Evolutionary conservation across 2,113 vertebrate species (phyloP).

Genomic region (Myotis brandtii): DNA sequence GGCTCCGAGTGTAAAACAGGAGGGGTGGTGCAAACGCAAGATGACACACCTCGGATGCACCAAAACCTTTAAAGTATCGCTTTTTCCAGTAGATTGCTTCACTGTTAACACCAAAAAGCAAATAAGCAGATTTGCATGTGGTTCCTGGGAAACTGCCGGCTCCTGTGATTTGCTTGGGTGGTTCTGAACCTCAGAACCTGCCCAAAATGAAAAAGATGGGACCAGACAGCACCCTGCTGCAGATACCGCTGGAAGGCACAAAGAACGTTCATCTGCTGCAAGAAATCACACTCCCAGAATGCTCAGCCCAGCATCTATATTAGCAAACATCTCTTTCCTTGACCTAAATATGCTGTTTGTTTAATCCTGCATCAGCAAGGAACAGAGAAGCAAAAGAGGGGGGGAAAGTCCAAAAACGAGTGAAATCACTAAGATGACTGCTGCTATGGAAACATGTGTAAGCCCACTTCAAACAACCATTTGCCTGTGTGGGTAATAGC

Average conservation of each 20-base stretch:
- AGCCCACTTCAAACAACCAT: constrained; percentile 76
- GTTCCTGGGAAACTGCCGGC: constrained; percentile 68
- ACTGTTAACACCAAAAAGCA: constrained; percentile 56
- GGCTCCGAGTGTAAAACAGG: constrained; percentile 78
- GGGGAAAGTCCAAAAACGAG: constrained; percentile 40
- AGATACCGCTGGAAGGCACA: constrained; percentile 89
- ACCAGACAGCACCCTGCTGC: constrained; percentile 86
- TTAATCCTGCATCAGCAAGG: constrained; percentile 76
- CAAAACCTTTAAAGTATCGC: constrained; percentile 50
- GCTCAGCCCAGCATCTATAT: constrained; percentile 85
- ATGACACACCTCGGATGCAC: constrained; percentile 80
- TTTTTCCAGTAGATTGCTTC: constrained; percentile 44
- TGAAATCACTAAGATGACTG: constrained; percentile 74
- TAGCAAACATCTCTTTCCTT: constrained; percentile 84
- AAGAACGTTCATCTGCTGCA: constrained; percentile 88
- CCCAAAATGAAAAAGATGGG: constrained; percentile 85
- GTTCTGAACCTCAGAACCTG: constrained; percentile 83
- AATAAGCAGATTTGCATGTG: constrained; percentile 75
- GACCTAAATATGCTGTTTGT: constrained; percentile 87
- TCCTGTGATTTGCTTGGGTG: constrained; percentile 54
- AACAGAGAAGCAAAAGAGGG: constrained; percentile 41
- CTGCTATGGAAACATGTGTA: constrained; percentile 81
- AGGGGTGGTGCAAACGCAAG: constrained; percentile 79
- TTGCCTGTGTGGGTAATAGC: constrained; percentile 63
- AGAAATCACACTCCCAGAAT: constrained; percentile 88